Evolutionary conservation across 1,140 invertebrate species (phyloP), one percentile per base, ranked within the genome.

Genomic region (Armadillidium nasatum): DNA sequence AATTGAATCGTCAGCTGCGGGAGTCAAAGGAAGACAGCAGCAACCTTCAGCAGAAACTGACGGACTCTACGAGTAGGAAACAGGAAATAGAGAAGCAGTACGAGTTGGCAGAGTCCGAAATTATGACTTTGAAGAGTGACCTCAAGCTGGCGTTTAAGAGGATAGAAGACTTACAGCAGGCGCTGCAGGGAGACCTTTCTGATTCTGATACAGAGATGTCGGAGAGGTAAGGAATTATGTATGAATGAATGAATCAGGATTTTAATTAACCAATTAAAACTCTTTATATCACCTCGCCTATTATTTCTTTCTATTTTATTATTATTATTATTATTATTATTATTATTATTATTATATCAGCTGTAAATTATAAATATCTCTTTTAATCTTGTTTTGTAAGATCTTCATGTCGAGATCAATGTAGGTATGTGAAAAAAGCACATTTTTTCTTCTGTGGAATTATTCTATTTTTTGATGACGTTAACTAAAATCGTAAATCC

Each of bases 141-240:
- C 86, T 94, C 23, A 88, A 91, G 74, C 85, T 94, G 81, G 93
- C 93, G 7, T 85, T 94, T 79, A 92, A 94, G 83, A 87, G 93
- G 82, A 93, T 94, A 78, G 90, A 93, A 70, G 93, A 94, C 84
- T 84, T 95, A 10, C 93, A 94, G 82, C 89, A 90, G 81, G 93
- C 92, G n/a, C 90, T 94, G 83, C 91, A 93, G 82, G 93, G 79
- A 46, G 79, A 80, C 71, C 68, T 80, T 74, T 78, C 77, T 76
- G 79, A 80, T 70, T 80, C 79, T 7, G 79, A 80, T 74, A 78
- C 79, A 44, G 79, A 80, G 60, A 72, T 80, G 22, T 80, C 79
- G 11, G 79, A 80, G 76, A 80, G 79, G 79, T 80, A 78, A 80
- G 71, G 15, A 7, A 50, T 45, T n/a, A 15, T 70, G n/a, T 21